Percentiles rank a stretch among this genome's conserved stretches.
phyloP scores from a whole-genome alignment of 2,113 vertebrate genomes.

The Macrotis lagotis region DNA sequence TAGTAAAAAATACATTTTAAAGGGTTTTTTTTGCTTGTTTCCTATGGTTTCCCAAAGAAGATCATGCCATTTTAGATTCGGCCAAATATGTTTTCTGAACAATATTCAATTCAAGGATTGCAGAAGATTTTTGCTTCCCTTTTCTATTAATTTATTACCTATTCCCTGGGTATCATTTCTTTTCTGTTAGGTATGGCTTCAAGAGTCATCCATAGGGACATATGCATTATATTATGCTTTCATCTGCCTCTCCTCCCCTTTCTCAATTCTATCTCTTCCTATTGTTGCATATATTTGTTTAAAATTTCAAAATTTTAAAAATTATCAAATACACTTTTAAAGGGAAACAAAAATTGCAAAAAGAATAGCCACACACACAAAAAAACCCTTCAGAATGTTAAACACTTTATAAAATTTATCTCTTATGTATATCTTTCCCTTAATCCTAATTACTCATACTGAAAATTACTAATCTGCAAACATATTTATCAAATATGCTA shows the following conservation, averaged over 20 bases:
- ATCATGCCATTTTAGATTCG: not conserved
- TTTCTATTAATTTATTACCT: not conserved
- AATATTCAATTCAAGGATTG: not conserved
- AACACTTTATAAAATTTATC: too few species aligned
- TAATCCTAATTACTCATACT: too few species aligned
- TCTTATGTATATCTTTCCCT: too few species aligned
- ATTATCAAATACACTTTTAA: not conserved
- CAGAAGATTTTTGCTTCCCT: not conserved
- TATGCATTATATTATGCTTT: not conserved
- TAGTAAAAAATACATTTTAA: constrained; percentile 25
- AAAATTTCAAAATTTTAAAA: not conserved
- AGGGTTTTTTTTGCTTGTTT: constrained; percentile 35
- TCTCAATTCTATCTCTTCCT: not conserved
- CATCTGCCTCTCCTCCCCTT: not conserved
- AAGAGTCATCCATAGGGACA: not conserved
- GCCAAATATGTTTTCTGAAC: constrained; percentile 15
- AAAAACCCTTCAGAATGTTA: too few species aligned
- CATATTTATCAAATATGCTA: too few species aligned
- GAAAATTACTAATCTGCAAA: too few species aligned
- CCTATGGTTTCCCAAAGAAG: not conserved
- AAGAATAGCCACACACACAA: too few species aligned
- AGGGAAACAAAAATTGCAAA: not conserved
- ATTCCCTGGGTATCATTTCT: not conserved
- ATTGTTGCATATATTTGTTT: not conserved
- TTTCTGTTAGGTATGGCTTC: not conserved